These are phyloP conservation scores for Habroteleia sp. DNA, from an alignment of 2,888 invertebrate species.

Conservation along the genomic window DNA sequence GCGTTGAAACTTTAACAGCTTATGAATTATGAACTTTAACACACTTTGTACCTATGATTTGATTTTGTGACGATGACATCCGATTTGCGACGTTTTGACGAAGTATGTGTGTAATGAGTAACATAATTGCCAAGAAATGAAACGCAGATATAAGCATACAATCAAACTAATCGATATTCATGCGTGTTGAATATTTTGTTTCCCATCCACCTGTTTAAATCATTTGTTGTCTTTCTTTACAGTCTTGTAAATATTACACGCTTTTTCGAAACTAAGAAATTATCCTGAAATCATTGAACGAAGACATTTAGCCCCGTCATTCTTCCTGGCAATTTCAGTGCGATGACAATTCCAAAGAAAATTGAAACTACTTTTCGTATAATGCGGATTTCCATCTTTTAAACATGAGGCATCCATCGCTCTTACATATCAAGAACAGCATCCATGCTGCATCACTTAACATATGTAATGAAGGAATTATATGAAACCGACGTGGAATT, in stretches of 20 bases:
- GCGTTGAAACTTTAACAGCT: slow-evolving; percentile 39
- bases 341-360: slow-evolving; percentile 32
- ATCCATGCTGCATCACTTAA: slow-evolving; percentile 47
- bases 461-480: slow-evolving; percentile 54
- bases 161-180: background rate
- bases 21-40: slow-evolving; percentile 37
- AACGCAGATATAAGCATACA: slow-evolving; percentile 9
- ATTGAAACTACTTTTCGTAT: slow-evolving; percentile 49
- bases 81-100: slow-evolving; percentile 26
- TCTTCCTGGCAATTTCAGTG: slow-evolving; percentile 28
- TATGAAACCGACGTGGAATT: slow-evolving; percentile 42
- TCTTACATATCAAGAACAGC: slow-evolving; percentile 21
- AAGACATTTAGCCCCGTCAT: slow-evolving; percentile 23
- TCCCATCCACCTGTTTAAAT: background rate
- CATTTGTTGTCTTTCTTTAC: slow-evolving; percentile 1
- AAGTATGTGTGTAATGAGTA: slow-evolving; percentile 29
- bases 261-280: background rate
- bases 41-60: slow-evolving; percentile 18
- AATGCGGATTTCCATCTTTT: slow-evolving; percentile 52
- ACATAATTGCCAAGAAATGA: slow-evolving; percentile 3
- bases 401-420: slow-evolving; percentile 44
- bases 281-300: slow-evolving; percentile 15
- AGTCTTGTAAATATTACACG: slow-evolving; percentile 14
- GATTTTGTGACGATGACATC: slow-evolving; percentile 28
- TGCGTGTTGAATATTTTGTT: background rate